Conservation (phyloP, 2,797 vertebrate genomes). For the Taeniopygia guttata region DNA sequence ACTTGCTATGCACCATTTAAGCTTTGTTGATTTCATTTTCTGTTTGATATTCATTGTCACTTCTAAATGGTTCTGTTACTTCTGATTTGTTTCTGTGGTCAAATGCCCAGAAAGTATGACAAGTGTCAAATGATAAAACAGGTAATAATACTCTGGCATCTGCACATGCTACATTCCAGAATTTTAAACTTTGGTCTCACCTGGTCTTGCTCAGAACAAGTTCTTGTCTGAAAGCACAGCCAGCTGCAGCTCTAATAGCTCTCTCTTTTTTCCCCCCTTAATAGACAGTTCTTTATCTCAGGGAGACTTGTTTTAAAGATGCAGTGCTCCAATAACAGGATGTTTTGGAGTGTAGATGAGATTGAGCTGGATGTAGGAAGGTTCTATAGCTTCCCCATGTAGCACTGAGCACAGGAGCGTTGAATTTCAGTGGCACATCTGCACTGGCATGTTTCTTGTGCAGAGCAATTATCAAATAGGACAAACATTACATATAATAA, state of each 20-base stretch:
- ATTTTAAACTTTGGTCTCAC: neutral
- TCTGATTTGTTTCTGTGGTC: neutral
- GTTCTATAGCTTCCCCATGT: neutral
- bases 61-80: neutral
- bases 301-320: neutral
- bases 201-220: neutral
- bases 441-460: neutral
- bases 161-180: neutral
- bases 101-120: neutral
- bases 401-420: neutral
- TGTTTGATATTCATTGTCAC: neutral
- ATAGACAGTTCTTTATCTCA: neutral
- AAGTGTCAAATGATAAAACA: neutral
- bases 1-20: neutral
- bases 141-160: neutral
- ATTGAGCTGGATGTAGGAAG: neutral
- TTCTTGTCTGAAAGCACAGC: neutral
- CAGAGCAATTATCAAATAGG: neutral
- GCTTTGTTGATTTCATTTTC: neutral
- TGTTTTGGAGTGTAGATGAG: neutral
- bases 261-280: rapidly evolving
- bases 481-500: neutral
- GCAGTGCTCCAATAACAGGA: neutral
- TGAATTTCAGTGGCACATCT: neutral
- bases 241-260: neutral